Base-by-base conservation (phyloP, 1,140 invertebrate species). In the Chironomus striatipennis region DNA sequence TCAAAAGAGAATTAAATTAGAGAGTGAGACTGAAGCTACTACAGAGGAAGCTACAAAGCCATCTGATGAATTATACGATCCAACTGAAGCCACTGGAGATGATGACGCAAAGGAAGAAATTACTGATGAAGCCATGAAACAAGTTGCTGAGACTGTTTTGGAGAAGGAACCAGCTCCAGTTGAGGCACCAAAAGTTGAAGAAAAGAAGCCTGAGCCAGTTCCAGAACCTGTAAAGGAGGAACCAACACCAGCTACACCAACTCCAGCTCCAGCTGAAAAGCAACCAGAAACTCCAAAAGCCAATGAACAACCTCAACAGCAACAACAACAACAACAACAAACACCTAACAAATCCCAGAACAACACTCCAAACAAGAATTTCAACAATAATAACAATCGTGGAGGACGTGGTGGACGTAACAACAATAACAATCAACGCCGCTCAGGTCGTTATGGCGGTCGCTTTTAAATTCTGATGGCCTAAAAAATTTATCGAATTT, bases 1-100 rank as follows among this genome's bases (percentile, higher is more conserved):
- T 75, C 81, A 82, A 77, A 82, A 81, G 77, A 77, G 78, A 42
- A 82, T 81, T 76, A 18, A 81, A 2, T 80, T 81, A 70, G 81
- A 80, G 74, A 20, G 77, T 0, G 81, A 81, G 24, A 74, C 75
- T 9, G 75, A 74, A 24, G 75, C 75, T 17, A 10, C n/a, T 64
- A 10, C 57, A 70, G 72, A 77, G 43, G 79, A 81, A 42, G 78
- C 73, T 34, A 64, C 75, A 17, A 70, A 70, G 18, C 8, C 24
- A 34, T 34, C 17, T 70, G 77, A 75, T 74, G 81, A 82, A 74
- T 77, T 81, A 8, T 81, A 81, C 42, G 81, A 82, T 78, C 80
- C 81, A 20, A 77, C 78, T 1, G 79, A 80, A 47, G 79, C 79
- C 21, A 81, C 80, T 7, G 80, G 78, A 12, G 81, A 82, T 47